phyloP scores from a whole-genome alignment of 2,113 vertebrate genomes.

The Uria aalge region DNA sequence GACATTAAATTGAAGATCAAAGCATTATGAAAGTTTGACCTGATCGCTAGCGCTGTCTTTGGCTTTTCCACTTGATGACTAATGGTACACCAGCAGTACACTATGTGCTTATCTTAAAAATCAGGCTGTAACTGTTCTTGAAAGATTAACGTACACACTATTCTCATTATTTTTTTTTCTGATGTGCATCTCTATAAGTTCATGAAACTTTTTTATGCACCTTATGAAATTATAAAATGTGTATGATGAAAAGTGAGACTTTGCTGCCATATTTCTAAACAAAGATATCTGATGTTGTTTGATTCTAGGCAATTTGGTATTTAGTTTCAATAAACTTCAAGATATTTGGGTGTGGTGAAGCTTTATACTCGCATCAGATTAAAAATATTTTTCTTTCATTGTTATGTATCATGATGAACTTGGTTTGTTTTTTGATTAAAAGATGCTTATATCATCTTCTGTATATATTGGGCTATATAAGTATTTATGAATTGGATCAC shows the following conservation, averaged over 20 bases:
- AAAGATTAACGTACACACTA: background rate
- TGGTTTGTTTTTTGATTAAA: background rate
- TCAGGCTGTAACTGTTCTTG: background rate
- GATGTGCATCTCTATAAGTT: background rate
- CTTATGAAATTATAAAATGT: background rate
- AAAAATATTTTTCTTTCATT: background rate
- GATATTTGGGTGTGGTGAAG: background rate
- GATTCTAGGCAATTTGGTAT: background rate
- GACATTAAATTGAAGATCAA: background rate
- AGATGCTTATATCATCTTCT: background rate
- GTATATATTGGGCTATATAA: background rate
- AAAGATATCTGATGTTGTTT: background rate
- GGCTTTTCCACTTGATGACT: background rate
- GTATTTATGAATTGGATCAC: background rate
- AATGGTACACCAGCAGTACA: background rate
- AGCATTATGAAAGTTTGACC: background rate
- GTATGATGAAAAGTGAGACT: background rate
- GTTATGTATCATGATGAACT: background rate
- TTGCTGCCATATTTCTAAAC: background rate
- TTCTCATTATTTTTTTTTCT: background rate
- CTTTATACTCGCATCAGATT: background rate
- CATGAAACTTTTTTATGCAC: background rate
- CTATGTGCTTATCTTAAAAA: background rate
- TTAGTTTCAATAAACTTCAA: background rate
- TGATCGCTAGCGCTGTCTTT: background rate